Percentiles rank a stretch among this genome's conserved stretches.
phyloP scores from a whole-genome alignment of 1,140 invertebrate species.

The Sycophaga agraensis region DNA sequence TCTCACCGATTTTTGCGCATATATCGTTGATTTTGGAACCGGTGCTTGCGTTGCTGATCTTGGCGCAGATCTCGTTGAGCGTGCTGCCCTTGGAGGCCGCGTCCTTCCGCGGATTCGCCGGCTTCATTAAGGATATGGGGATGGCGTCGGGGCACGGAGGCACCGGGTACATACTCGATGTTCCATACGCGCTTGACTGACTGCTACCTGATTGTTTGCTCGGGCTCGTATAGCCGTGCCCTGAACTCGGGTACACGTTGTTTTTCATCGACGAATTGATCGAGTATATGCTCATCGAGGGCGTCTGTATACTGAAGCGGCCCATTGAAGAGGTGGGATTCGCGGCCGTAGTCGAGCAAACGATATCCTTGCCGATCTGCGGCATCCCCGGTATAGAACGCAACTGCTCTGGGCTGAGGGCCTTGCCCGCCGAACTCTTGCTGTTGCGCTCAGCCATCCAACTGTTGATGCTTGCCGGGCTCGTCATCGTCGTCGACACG shows the following conservation, averaged over 20 bases:
- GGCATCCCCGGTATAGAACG: conserved; percentile 22
- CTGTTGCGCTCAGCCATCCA: not conserved
- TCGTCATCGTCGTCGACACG: conserved; percentile 33
- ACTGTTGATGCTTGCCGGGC: conserved; percentile 5
- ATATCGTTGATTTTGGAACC: conserved; percentile 56
- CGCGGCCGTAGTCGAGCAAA: conserved; percentile 22
- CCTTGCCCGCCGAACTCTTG: not conserved
- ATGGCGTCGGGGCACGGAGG: conserved; percentile 55
- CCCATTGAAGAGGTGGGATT: conserved; percentile 28
- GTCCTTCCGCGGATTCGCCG: conserved; percentile 42
- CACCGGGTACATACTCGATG: conserved; percentile 32
- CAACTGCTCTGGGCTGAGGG: not conserved
- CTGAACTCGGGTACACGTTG: conserved; percentile 28
- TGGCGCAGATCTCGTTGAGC: conserved; percentile 48
- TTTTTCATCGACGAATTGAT: conserved; percentile 39
- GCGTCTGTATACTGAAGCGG: conserved; percentile 41
- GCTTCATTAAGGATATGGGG: conserved; percentile 52
- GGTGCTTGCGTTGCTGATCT: conserved; percentile 38
- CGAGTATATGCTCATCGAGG: conserved; percentile 45
- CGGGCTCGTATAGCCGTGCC: conserved; percentile 2
- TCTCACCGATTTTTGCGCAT: conserved; percentile 54
- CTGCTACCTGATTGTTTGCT: conserved; percentile 5
- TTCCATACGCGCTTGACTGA: not conserved
- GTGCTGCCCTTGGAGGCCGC: conserved; percentile 46
- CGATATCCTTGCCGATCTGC: conserved; percentile 22